phyloP scores from a whole-genome alignment of 1,140 invertebrate genomes.

The Goniozus legneri region DNA sequence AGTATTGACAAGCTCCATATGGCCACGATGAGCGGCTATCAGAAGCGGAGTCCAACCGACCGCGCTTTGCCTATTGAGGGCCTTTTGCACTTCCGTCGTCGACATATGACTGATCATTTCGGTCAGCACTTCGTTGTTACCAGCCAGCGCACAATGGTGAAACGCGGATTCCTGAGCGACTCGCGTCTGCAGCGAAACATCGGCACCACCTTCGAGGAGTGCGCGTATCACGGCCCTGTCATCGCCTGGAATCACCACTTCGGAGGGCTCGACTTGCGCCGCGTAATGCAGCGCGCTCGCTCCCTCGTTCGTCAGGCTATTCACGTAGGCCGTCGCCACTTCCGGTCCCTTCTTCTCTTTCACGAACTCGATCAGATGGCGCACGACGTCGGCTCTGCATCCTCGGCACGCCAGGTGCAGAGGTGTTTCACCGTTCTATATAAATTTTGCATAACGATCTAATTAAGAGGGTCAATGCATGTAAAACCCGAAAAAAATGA shows the following conservation, averaged over 20 bases:
- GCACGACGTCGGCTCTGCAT: slow-evolving; percentile 82
- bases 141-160: slow-evolving; percentile 90
- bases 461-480: background rate
- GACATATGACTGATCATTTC: slow-evolving; percentile 92
- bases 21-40: slow-evolving; percentile 80
- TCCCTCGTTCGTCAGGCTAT: slow-evolving; percentile 83
- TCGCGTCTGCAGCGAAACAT: slow-evolving; percentile 80
- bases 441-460: background rate
- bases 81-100: slow-evolving; percentile 82
- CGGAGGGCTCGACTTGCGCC: slow-evolving; percentile 73
- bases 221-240: slow-evolving; percentile 87
- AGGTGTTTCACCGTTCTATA: slow-evolving; percentile 90
- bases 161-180: slow-evolving; percentile 89
- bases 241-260: slow-evolving; percentile 71
- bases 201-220: slow-evolving; percentile 84
- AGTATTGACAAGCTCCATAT: slow-evolving; percentile 82
- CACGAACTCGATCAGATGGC: slow-evolving; percentile 81
- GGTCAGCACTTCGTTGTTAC: slow-evolving; percentile 90
- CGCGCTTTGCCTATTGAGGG: slow-evolving; percentile 87
- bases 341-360: slow-evolving; percentile 70
- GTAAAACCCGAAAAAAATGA: background rate
- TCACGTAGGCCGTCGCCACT: slow-evolving; percentile 71
- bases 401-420: slow-evolving; percentile 85
- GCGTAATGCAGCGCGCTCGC: slow-evolving; percentile 91
- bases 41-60: slow-evolving; percentile 94